These are phyloP conservation scores for Agrilus cyanescens DNA, from an alignment of 2,888 invertebrate genomes.

Conservation along the genomic window DNA sequence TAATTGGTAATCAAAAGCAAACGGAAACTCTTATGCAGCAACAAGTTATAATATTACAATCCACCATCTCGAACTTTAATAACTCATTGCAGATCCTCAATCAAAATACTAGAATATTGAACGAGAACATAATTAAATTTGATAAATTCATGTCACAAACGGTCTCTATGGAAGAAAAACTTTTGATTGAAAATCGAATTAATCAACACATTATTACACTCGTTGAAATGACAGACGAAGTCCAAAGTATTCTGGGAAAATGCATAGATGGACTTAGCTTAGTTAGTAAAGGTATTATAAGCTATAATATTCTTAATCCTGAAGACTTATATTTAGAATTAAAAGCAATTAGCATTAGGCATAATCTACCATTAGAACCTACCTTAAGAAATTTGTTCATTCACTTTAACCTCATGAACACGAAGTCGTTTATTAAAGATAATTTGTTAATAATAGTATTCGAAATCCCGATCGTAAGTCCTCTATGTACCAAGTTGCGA, in stretches of 20 bases:
- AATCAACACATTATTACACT: background rate
- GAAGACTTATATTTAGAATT: too few species aligned
- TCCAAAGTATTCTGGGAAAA: background rate
- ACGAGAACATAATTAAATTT: background rate
- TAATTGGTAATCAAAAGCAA: slow-evolving; percentile 12
- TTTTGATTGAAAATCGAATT: background rate
- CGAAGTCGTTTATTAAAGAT: too few species aligned
- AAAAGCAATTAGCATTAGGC: too few species aligned
- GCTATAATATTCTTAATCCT: too few species aligned
- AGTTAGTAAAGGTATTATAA: background rate
- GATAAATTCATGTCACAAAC: too few species aligned
- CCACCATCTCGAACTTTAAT: slow-evolving; percentile 15
- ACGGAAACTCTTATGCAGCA: slow-evolving; percentile 15
- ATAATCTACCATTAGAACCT: too few species aligned
- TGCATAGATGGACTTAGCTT: background rate
- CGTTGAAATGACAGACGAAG: background rate
- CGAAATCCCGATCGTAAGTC: too few species aligned
- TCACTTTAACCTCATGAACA: too few species aligned
- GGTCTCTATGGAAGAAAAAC: background rate
- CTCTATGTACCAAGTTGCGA: background rate
- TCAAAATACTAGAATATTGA: slow-evolving; percentile 4
- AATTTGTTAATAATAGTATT: too few species aligned
- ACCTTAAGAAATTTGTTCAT: too few species aligned
- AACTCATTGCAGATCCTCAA: slow-evolving; percentile 11
- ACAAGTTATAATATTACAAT: slow-evolving; percentile 17